Percentiles rank a stretch among this genome's conserved stretches.
phyloP scores from a whole-genome alignment of 2,797 vertebrate genomes.

The Syngnathus rostellatus region DNA sequence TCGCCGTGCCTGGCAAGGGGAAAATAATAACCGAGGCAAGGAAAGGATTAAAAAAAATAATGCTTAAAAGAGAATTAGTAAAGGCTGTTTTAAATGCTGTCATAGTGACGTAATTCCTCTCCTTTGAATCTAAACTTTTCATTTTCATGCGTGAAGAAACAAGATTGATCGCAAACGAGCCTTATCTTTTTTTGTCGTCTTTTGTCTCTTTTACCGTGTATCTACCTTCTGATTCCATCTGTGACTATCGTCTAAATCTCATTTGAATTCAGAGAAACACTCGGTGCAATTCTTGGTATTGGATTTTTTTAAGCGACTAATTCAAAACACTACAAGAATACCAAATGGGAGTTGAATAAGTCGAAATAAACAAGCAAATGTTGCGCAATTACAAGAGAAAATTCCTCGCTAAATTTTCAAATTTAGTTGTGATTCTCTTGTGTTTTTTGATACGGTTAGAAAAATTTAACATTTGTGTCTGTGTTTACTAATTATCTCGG shows the following conservation, averaged over 20 bases:
- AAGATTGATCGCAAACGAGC: slow-evolving; percentile 21
- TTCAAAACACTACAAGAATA: slow-evolving; percentile 17
- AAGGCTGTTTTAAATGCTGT: slow-evolving; percentile 8
- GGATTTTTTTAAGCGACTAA: slow-evolving; percentile 23
- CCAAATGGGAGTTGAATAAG: slow-evolving; percentile 13
- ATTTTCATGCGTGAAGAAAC: slow-evolving; percentile 11
- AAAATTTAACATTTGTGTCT: neutral
- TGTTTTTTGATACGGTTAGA: too few relatives aligned
- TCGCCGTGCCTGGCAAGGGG: neutral
- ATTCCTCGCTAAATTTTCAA: neutral
- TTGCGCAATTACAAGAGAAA: too few relatives aligned
- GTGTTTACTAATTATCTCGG: neutral
- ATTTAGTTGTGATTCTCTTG: neutral
- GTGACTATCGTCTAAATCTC: slow-evolving; percentile 4
- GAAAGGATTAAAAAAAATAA: too few relatives aligned
- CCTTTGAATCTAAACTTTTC: slow-evolving; percentile 11
- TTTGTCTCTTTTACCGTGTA: slow-evolving; percentile 7
- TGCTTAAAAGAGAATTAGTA: slow-evolving; percentile 3
- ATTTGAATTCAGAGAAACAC: slow-evolving; percentile 25
- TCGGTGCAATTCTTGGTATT: slow-evolving; percentile 13
- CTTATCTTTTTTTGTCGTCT: slow-evolving; percentile 17
- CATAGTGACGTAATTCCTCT: slow-evolving; percentile 18
- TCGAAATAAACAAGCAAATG: neutral
- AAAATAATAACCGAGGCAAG: neutral
- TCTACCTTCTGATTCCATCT: slow-evolving; percentile 7